These are phyloP conservation scores for Odiellus spinosus DNA, from an alignment of 2,888 invertebrate genomes.

Conservation along the genomic window DNA sequence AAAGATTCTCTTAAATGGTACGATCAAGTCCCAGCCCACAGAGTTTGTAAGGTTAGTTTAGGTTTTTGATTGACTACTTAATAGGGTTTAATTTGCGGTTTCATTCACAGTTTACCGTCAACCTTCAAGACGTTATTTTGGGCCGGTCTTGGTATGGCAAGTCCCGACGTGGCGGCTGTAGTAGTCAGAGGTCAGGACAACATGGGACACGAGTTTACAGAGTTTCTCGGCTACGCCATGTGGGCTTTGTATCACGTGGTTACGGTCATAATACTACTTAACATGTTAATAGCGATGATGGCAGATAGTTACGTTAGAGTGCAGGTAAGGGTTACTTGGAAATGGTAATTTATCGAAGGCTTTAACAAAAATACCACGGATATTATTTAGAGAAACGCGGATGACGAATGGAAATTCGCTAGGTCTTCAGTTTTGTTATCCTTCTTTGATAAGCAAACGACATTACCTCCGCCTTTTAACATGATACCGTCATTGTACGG, in stretches of 20 bases:
- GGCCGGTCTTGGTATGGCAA: constrained; percentile 51
- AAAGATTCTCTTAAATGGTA: constrained; percentile 40
- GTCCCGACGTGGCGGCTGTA: constrained; percentile 46
- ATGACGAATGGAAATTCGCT: constrained; percentile 59
- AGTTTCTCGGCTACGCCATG: constrained; percentile 48
- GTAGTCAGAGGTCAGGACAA: constrained; percentile 39
- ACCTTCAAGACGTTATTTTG: constrained; percentile 50
- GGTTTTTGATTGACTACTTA: no score
- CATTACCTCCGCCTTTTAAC: constrained; percentile 54
- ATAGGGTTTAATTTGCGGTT: no score
- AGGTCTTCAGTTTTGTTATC: constrained; percentile 55
- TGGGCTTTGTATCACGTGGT: constrained; percentile 46
- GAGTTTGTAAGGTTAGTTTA: no score
- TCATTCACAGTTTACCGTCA: constrained; percentile 32
- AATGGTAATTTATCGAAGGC: no score
- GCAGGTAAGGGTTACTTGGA: constrained; percentile 20
- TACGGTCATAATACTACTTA: constrained; percentile 52
- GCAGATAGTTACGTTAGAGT: constrained; percentile 56
- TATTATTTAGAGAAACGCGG: constrained; percentile 43
- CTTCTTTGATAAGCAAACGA: constrained; percentile 47
- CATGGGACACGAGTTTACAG: constrained; percentile 42
- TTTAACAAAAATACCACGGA: no score
- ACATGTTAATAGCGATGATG: constrained; percentile 60
- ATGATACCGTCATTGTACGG: constrained; percentile 26
- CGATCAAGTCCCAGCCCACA: constrained; percentile 39